A percentile compares a stretch with the other conserved stretches of the same genome.
phyloP scores from a whole-genome alignment of 37 sponge, comb jelly and placozoan species.

The Bolinopsis microptera region DNA sequence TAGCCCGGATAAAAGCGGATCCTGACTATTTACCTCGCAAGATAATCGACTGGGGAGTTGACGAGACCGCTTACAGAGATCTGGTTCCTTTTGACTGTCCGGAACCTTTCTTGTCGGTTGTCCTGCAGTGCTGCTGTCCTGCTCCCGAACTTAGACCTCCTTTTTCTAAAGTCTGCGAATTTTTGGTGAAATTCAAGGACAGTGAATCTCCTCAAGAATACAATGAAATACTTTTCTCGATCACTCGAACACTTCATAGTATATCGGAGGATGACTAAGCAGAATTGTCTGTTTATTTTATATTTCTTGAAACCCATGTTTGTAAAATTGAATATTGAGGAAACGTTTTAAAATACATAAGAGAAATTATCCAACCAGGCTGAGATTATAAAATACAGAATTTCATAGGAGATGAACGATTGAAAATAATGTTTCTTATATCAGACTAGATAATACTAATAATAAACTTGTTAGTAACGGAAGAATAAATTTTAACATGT shows the following conservation, averaged over 20 bases:
- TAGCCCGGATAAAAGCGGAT: constrained; percentile 41
- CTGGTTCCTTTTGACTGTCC: background rate
- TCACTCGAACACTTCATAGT: constrained; percentile 18
- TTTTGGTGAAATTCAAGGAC: background rate
- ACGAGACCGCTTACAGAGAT: background rate
- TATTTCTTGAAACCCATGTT: too few relatives aligned
- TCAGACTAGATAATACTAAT: too few relatives aligned
- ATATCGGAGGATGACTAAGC: constrained; percentile 4
- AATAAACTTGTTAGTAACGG: too few relatives aligned
- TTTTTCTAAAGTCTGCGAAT: constrained; percentile 3
- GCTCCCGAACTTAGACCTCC: background rate
- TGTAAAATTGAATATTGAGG: too few relatives aligned
- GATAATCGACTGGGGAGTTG: background rate
- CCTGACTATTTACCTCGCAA: background rate
- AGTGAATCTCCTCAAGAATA: background rate
- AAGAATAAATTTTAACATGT: too few relatives aligned
- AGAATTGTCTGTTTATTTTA: background rate
- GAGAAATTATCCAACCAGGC: too few relatives aligned
- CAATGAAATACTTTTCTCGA: background rate
- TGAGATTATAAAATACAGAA: too few relatives aligned
- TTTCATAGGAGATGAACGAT: too few relatives aligned
- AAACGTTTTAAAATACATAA: too few relatives aligned
- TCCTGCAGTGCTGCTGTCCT: constrained; percentile 5
- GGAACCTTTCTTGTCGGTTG: constrained; percentile 14
- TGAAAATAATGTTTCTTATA: too few relatives aligned